Evolutionary conservation across 2,113 vertebrate species (phyloP).

Genomic region (Morone chrysops): DNA sequence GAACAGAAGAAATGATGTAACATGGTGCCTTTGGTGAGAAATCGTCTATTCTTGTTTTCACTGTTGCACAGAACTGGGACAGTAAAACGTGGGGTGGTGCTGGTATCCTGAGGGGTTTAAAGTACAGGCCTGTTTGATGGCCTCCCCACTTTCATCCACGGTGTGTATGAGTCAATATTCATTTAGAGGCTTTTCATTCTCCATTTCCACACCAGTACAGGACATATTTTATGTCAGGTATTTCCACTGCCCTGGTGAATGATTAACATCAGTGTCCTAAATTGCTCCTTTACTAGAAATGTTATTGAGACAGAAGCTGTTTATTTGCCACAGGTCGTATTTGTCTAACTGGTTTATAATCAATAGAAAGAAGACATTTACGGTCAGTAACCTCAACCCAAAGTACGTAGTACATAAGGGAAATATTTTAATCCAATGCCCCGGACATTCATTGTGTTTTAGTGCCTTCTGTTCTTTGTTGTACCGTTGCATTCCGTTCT

Average conservation of each 20-base stretch:
- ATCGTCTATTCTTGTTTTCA: slow-evolving; percentile 57
- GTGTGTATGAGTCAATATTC: slow-evolving; percentile 55
- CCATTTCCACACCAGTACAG: slow-evolving; percentile 27
- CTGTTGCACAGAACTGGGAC: slow-evolving; percentile 39
- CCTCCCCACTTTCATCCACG: slow-evolving; percentile 63
- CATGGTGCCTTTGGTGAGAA: slow-evolving; percentile 65
- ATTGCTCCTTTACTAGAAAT: background rate
- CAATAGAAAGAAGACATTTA: slow-evolving; percentile 11
- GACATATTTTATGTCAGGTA: slow-evolving; percentile 36
- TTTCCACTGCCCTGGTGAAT: slow-evolving; percentile 57
- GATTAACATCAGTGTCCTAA: slow-evolving; percentile 51
- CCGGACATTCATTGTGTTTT: background rate
- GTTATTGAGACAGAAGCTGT: slow-evolving; percentile 20
- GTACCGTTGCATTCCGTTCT: slow-evolving; percentile 11
- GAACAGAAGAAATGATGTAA: slow-evolving; percentile 73
- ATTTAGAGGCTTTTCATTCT: slow-evolving; percentile 61
- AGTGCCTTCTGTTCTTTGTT: background rate
- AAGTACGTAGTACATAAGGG: background rate
- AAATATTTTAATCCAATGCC: background rate
- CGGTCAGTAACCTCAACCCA: slow-evolving; percentile 3
- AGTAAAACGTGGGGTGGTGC: slow-evolving; percentile 38
- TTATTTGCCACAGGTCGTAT: slow-evolving; percentile 29
- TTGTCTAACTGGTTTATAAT: slow-evolving; percentile 45
- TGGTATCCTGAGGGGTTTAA: slow-evolving; percentile 43
- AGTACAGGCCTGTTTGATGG: slow-evolving; percentile 57